Evolutionary conservation across 2,113 vertebrate species (phyloP).

Genomic region (Ceratotherium simum): DNA sequence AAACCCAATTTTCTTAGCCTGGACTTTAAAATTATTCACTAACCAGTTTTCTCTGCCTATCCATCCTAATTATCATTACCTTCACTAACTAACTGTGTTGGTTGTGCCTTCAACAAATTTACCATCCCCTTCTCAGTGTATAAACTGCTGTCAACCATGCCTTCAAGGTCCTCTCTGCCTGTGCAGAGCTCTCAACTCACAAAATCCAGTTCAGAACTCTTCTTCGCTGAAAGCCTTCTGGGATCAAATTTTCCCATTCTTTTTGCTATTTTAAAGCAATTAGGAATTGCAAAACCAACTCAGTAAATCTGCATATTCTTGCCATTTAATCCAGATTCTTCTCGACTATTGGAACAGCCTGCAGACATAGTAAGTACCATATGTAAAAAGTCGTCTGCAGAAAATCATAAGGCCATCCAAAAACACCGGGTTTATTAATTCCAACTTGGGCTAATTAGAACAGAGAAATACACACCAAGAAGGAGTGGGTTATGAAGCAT

Average conservation of each 20-base stretch:
- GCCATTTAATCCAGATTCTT: not conserved
- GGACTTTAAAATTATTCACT: not conserved
- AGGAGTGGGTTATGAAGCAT: not conserved
- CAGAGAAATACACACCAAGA: not conserved
- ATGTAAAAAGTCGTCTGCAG: not conserved
- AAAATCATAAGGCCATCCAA: not conserved
- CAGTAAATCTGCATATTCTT: not conserved
- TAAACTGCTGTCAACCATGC: not conserved
- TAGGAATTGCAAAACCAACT: not conserved
- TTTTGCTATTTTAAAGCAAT: not conserved
- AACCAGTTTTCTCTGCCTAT: not conserved
- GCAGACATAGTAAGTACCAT: not conserved
- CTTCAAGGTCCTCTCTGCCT: not conserved
- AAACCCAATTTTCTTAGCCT: not conserved
- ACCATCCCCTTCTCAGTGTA: too few relatives aligned
- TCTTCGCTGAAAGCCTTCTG: not conserved
- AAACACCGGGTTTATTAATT: not conserved
- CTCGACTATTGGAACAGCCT: not conserved
- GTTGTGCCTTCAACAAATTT: not conserved
- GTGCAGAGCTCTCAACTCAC: not conserved
- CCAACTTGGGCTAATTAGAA: conserved; percentile 3
- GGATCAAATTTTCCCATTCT: not conserved
- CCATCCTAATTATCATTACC: not conserved
- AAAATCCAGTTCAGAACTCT: not conserved
- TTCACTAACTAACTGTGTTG: not conserved